A percentile compares a stretch with the other conserved stretches of the same genome.
Conservation (phyloP, 2,888 invertebrate genomes). For the Luperina testacea region DNA sequence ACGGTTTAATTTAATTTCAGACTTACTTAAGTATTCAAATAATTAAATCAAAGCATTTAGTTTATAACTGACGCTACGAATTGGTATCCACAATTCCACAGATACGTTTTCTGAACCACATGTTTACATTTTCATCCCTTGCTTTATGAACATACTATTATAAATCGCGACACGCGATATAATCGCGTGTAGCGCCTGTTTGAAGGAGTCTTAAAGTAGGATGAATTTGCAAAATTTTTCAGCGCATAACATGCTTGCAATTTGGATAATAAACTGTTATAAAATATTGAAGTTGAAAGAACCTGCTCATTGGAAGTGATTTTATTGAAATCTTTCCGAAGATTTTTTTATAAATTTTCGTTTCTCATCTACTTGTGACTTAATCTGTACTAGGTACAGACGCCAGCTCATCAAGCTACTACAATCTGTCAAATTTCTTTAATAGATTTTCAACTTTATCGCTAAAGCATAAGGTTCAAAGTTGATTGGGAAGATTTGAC, state of each 20-base stretch:
- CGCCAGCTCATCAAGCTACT: too few relatives aligned
- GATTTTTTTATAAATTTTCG: background rate
- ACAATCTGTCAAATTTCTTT: too few relatives aligned
- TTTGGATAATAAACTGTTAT: background rate
- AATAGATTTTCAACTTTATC: too few relatives aligned
- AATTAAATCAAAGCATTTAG: background rate
- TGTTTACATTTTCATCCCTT: background rate
- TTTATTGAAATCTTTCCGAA: background rate
- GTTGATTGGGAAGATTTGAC: too few relatives aligned
- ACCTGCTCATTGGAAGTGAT: background rate
- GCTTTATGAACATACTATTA: background rate
- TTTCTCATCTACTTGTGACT: background rate
- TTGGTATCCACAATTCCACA: background rate
- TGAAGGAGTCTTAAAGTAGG: too few relatives aligned
- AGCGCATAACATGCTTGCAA: background rate
- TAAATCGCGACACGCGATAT: too few relatives aligned
- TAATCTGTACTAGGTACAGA: background rate
- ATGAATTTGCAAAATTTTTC: constrained; percentile 11
- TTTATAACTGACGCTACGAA: background rate
- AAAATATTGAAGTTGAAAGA: background rate
- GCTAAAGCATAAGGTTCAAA: too few relatives aligned
- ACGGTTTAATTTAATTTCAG: too few relatives aligned
- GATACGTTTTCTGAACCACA: background rate
- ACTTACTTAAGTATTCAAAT: too few relatives aligned
- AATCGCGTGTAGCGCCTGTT: too few relatives aligned